A percentile compares a stretch with the other conserved stretches of the same genome.
These are phyloP conservation scores for Lepisosteus oculatus DNA, from an alignment of 2,113 vertebrate genomes.

Conservation along the genomic window DNA sequence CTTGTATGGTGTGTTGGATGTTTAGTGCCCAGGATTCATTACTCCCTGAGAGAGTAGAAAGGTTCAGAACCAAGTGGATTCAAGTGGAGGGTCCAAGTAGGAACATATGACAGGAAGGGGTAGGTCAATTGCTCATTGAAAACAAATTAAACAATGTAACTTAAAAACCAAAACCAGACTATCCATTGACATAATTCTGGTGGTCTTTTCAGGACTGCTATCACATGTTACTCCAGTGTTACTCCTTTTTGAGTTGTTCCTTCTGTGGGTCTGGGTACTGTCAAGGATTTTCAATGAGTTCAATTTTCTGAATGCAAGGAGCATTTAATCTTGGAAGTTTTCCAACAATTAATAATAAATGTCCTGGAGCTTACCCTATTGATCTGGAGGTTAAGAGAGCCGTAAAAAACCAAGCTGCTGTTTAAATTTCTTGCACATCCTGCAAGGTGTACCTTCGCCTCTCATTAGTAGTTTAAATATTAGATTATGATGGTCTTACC, in stretches of 20 bases:
- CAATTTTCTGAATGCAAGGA: not conserved
- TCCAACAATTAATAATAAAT: constrained; percentile 14
- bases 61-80: no score
- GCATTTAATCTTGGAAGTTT: constrained; percentile 1
- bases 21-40: no score
- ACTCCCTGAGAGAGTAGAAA: no score
- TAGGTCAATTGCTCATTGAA: no score
- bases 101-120: no score
- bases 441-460: constrained; percentile 28
- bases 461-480: constrained; percentile 43
- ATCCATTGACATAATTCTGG: no score
- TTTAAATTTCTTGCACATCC: constrained; percentile 21
- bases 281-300: not conserved
- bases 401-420: constrained; percentile 17
- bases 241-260: not conserved
- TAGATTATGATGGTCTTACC: constrained; percentile 25
- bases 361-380: constrained; percentile 27
- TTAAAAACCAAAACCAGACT: no score
- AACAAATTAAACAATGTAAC: no score
- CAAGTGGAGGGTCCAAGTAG: no score
- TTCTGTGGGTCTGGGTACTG: not conserved
- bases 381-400: constrained; percentile 42
- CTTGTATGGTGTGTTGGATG: no score
- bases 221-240: no score
- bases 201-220: no score